Base-by-base conservation (phyloP, 37 sponge, comb jelly and placozoan species). In the Diacarnus erythraeanus region DNA sequence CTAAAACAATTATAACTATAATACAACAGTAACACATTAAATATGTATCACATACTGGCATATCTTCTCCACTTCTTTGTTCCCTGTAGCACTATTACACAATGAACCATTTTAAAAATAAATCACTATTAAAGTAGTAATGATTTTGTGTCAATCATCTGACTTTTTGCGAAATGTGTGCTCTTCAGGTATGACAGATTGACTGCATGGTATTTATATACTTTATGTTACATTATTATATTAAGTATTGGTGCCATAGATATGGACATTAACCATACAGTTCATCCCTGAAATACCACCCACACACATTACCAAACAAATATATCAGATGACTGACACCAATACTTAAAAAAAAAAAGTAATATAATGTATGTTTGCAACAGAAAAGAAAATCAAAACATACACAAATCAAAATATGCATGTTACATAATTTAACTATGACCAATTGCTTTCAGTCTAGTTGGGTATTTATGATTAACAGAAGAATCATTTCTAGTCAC, bases 31-130 rank as follows among this genome's bases (percentile, higher is more conserved):
- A 42, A 23, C 26, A 47, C 30, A 41, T 44, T 17, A 21, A 31
- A 27, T 65, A 15, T 57, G 1, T 12, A 38, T 36, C 36, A 77
- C 85, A 74, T 78, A 93, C 94, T 17, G 94, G 94, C 94, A 93
- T 93, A 37, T 89, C 90, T 47, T 93, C 90, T 76, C 85, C 86
- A 39, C 81, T 86, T n/a, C 36, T 75, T 57, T 77, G 59, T 75
- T 88, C 89, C 22, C 83, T 42, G 29, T 69, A 82, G 6, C 81
- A 64, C 94, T 93, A 66, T 3, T 22, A n/a, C 2, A 5, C 23
- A 42, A 35, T 30, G 15, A 31, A 4, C 6, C 39, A 37, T 36
- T 36, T 3, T 15, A 69, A 17, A 36, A 15, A 37, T 18, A 31
- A 36, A 18, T 5, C 69, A 69, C 5, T 4, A 35, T 10, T 69